Evolutionary conservation across 2,113 vertebrate species (phyloP).

Genomic region (Stigmatopora argus): DNA sequence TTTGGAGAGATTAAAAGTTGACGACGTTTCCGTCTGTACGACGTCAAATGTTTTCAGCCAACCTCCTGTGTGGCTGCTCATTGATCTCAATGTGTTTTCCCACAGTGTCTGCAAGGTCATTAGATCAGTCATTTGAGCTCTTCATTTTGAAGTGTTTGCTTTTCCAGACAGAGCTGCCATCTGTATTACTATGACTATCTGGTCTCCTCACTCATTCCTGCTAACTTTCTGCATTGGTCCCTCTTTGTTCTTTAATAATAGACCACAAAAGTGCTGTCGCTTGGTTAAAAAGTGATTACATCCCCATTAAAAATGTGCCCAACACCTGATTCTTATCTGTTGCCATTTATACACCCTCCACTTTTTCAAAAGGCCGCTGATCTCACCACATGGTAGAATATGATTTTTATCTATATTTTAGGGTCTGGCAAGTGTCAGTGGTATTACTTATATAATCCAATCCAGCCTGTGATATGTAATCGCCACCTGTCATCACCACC

Average conservation of each 20-base stretch:
- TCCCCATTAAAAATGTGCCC: not conserved
- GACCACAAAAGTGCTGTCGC: not conserved
- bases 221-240: not conserved
- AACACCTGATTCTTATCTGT: conserved; percentile 9
- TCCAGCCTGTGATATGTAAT: not conserved
- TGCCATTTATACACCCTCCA: conserved; percentile 1
- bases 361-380: not conserved
- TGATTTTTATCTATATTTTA: not conserved
- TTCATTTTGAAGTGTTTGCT: conserved; percentile 72
- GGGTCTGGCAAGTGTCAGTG: conserved; percentile 4
- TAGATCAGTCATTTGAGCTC: conserved; percentile 66
- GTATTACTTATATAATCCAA: conserved; percentile 4
- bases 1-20: not conserved
- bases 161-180: conserved; percentile 58
- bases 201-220: conserved; percentile 1
- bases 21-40: conserved; percentile 15
- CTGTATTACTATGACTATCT: conserved; percentile 45
- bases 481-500: not conserved
- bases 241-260: conserved; percentile 3
- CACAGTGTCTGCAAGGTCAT: conserved; percentile 39
- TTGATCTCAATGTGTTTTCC: conserved; percentile 48
- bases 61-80: conserved; percentile 50
- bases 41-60: conserved; percentile 23
- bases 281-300: not conserved
- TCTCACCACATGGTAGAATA: not conserved